phyloP scores from a whole-genome alignment of 2,797 vertebrate genomes.

The Pantherophis alleghaniensis region DNA sequence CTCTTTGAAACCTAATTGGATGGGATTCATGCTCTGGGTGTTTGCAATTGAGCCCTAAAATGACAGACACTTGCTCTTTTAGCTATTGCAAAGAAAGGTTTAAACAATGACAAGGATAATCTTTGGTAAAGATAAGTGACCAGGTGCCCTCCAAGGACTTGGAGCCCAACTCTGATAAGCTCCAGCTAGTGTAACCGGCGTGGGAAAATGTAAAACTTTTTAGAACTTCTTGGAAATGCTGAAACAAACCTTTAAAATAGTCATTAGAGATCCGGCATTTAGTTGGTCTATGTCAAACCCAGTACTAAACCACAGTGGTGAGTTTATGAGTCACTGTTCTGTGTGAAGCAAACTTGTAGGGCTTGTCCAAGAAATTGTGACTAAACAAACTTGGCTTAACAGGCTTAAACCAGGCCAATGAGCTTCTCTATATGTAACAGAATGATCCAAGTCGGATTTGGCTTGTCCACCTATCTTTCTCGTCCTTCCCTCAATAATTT shows the following conservation, averaged over 20 bases:
- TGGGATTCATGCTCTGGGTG: neutral
- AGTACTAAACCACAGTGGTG: neutral
- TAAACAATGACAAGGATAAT: neutral
- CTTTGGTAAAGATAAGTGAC: neutral
- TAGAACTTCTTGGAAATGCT: neutral
- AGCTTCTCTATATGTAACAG: neutral
- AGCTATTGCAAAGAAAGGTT: neutral
- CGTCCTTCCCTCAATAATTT: neutral
- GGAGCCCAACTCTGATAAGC: neutral
- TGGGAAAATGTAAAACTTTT: neutral
- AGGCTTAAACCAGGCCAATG: neutral
- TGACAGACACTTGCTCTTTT: neutral
- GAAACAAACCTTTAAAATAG: neutral
- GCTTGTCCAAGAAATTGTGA: neutral
- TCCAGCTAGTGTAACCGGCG: neutral
- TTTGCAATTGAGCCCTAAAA: neutral
- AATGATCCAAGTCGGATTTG: neutral
- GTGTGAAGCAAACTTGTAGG: neutral
- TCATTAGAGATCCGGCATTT: neutral
- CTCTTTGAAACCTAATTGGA: neutral
- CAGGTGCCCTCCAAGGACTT: neutral
- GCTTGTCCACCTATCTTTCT: neutral
- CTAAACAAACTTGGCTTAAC: neutral
- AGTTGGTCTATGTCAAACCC: neutral
- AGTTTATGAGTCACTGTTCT: neutral